Percentiles rank a stretch among this genome's conserved stretches.
phyloP scores from a whole-genome alignment of 2,797 vertebrate genomes.

The Myripristis murdjan region DNA sequence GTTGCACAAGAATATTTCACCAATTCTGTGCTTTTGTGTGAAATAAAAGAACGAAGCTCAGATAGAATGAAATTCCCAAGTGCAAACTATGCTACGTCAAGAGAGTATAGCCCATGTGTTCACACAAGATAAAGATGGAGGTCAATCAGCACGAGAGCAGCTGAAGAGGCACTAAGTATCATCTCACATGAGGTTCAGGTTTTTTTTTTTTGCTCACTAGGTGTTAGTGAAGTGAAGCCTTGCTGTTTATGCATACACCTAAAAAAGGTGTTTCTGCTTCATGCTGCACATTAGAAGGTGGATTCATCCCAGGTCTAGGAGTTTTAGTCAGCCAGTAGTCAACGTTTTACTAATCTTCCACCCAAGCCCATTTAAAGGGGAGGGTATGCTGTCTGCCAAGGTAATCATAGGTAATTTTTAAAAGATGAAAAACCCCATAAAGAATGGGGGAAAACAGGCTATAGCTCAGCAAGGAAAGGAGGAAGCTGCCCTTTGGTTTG shows the following conservation, averaged over 20 bases:
- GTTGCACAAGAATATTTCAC: neutral
- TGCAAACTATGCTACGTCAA: neutral
- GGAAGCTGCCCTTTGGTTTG: slow-evolving; percentile 55
- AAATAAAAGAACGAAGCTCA: neutral
- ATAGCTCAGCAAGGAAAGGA: slow-evolving; percentile 34
- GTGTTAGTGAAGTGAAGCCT: neutral
- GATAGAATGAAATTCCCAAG: neutral
- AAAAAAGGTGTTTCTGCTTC: neutral
- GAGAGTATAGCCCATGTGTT: neutral
- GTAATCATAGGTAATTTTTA: neutral
- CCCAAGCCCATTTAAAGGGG: neutral
- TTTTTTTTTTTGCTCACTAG: neutral
- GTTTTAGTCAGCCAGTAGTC: neutral
- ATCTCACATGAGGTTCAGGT: slow-evolving; percentile 7
- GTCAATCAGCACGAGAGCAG: neutral
- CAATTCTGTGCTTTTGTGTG: neutral
- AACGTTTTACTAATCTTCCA: neutral
- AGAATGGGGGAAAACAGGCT: slow-evolving; percentile 13
- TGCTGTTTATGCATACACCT: slow-evolving; percentile 1
- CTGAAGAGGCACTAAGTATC: neutral
- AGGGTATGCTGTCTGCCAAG: neutral
- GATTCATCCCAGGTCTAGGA: neutral
- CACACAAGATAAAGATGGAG: slow-evolving; percentile 10
- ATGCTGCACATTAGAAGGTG: neutral
- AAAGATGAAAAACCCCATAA: neutral